Conservation (phyloP, 2,797 vertebrate species). For the Chiloscyllium punctatum region DNA sequence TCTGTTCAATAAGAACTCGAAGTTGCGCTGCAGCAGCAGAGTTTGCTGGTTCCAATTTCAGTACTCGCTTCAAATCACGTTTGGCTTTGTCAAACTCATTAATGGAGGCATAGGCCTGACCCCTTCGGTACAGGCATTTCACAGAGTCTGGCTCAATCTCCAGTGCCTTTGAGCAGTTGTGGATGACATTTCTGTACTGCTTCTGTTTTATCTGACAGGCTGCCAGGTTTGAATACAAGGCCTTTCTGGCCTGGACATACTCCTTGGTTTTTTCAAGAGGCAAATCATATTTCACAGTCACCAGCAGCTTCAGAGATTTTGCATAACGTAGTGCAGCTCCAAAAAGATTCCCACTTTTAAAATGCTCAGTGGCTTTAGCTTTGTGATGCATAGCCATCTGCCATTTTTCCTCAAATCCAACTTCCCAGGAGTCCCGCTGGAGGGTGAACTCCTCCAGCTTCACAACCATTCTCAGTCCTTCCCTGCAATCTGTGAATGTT, state of each 20-base stretch:
- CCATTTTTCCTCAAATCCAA: constrained; percentile 66
- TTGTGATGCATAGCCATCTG: constrained; percentile 64
- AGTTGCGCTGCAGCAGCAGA: constrained; percentile 67
- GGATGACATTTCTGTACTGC: constrained; percentile 62
- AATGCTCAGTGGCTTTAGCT: constrained; percentile 64
- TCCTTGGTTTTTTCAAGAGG: constrained; percentile 46
- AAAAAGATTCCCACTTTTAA: constrained; percentile 66
- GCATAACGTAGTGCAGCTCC: constrained; percentile 72
- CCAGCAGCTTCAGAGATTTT: constrained; percentile 68
- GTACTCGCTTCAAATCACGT: constrained; percentile 62
- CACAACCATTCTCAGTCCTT: constrained; percentile 47
- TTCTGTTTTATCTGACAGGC: constrained; percentile 76
- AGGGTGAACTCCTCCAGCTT: constrained; percentile 65
- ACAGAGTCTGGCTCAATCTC: constrained; percentile 61
- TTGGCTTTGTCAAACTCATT: constrained; percentile 71
- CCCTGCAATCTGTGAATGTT: not conserved
- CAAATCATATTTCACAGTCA: constrained; percentile 55
- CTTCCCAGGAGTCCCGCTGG: constrained; percentile 72
- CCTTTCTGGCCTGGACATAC: constrained; percentile 57
- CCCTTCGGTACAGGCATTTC: constrained; percentile 79
- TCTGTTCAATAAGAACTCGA: constrained; percentile 60
- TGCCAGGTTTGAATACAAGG: constrained; percentile 77
- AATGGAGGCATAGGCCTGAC: constrained; percentile 69
- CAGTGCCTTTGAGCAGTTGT: constrained; percentile 67
- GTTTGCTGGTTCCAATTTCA: constrained; percentile 72